Conservation (phyloP, 2,797 vertebrate genomes). For the Leptoclinus maculatus region DNA sequence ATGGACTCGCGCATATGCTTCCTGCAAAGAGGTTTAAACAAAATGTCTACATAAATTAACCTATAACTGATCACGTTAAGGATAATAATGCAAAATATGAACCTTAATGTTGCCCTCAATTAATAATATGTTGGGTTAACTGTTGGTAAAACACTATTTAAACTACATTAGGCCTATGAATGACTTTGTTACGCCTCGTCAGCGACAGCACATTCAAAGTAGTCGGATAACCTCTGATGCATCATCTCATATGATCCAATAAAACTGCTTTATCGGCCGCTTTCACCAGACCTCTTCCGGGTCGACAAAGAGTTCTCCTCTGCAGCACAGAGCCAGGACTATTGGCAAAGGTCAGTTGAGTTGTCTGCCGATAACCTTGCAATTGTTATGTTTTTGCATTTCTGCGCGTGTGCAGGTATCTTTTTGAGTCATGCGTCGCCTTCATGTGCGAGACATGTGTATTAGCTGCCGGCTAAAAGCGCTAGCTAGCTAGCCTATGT, state of each 20-base stretch:
- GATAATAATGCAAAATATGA: background rate
- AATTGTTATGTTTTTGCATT: slow-evolving; percentile 18
- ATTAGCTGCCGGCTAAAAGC: slow-evolving; percentile 41
- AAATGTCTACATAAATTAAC: background rate
- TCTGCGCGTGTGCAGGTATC: background rate
- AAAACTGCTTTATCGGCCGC: slow-evolving; percentile 2
- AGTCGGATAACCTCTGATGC: slow-evolving; percentile 26
- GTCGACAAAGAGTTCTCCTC: slow-evolving; percentile 59
- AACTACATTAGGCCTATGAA: background rate
- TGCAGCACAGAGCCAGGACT: slow-evolving; percentile 57
- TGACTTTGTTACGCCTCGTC: background rate
- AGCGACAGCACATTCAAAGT: slow-evolving; percentile 4
- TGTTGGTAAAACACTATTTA: accelerated
- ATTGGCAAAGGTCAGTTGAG: slow-evolving; percentile 77
- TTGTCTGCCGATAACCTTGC: slow-evolving; percentile 30
- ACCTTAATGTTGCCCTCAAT: background rate
- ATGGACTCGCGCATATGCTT: background rate
- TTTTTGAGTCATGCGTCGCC: background rate
- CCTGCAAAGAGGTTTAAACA: background rate
- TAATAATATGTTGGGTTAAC: too few species aligned
- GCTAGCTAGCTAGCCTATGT: slow-evolving; percentile 53
- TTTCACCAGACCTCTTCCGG: slow-evolving; percentile 68
- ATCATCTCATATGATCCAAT: slow-evolving; percentile 34
- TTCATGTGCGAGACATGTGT: background rate
- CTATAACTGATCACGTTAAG: background rate